Conservation (phyloP, 1,140 invertebrate genomes). For the Leptopilina boulardi region DNA sequence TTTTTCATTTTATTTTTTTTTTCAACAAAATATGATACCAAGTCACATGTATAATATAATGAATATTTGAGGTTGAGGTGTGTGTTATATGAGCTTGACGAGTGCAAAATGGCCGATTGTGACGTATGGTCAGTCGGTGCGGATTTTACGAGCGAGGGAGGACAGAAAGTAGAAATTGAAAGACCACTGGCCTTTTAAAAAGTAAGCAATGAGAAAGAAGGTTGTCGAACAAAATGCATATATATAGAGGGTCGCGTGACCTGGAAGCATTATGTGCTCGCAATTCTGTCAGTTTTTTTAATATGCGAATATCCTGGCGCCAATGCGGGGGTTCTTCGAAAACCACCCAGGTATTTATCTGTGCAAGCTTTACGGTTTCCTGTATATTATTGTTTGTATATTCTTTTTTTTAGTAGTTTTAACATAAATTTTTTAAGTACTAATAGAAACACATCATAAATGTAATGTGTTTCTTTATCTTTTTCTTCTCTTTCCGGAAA, state of each 20-base stretch:
- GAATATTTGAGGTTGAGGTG: constrained; percentile 18
- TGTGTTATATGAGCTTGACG: constrained; percentile 17
- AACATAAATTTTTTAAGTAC: constrained; percentile 4
- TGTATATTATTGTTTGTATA: neutral
- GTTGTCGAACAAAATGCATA: neutral
- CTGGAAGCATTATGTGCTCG: neutral
- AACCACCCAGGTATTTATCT: constrained; percentile 28
- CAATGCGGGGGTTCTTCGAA: neutral
- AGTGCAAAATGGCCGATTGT: constrained; percentile 10
- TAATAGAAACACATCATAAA: constrained; percentile 9
- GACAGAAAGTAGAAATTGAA: constrained; percentile 28
- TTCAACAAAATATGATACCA: neutral
- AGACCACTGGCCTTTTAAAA: constrained; percentile 23
- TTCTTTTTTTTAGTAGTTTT: neutral
- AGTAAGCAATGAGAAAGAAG: neutral
- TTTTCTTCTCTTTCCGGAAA: neutral
- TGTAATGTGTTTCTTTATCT: neutral
- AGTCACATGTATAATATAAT: neutral
- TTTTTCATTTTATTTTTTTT: neutral
- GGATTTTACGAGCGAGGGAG: constrained; percentile 29
- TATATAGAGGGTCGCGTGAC: constrained; percentile 24
- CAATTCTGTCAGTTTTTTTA: constrained; percentile 30
- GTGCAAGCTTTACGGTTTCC: neutral
- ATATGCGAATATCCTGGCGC: constrained; percentile 33
- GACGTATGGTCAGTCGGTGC: neutral